Percentiles rank a stretch among this genome's conserved stretches.
These are phyloP conservation scores for Allolobophora icterica DNA, from an alignment of 2,888 invertebrate species.

Conservation along the genomic window DNA sequence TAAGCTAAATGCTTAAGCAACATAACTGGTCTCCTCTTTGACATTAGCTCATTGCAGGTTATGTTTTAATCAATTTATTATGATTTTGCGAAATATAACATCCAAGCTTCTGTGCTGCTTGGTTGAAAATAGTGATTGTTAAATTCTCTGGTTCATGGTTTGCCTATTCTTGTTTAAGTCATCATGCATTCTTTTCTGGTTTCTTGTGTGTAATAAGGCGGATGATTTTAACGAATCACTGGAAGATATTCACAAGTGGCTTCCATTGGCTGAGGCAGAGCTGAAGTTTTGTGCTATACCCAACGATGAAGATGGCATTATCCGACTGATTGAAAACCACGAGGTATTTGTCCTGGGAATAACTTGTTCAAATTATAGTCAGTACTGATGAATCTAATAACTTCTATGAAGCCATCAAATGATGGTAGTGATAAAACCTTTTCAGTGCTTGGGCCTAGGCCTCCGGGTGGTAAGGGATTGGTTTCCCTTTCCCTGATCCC, in stretches of 20 bases:
- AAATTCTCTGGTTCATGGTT: not conserved
- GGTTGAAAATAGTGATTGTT: not conserved
- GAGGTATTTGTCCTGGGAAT: slow-evolving; percentile 53
- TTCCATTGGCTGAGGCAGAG: slow-evolving; percentile 63
- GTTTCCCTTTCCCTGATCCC: no score
- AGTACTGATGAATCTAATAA: not conserved
- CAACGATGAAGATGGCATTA: slow-evolving; percentile 62
- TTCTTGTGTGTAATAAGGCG: slow-evolving; percentile 51
- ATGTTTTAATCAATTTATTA: not conserved
- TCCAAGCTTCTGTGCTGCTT: not conserved
- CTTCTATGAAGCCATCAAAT: not conserved
- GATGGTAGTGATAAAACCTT: not conserved
- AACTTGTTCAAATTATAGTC: not conserved
- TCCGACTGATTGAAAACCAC: slow-evolving; percentile 62
- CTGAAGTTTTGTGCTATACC: slow-evolving; percentile 63
- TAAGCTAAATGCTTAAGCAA: slow-evolving; percentile 44
- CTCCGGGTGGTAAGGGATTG: no score
- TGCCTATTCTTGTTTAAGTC: not conserved
- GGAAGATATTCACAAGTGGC: slow-evolving; percentile 61
- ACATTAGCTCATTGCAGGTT: not conserved
- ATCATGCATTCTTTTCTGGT: not conserved
- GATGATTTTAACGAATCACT: slow-evolving; percentile 64
- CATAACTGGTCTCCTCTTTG: not conserved
- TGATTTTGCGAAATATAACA: not conserved
- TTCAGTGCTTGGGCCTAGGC: no score